Evolutionary conservation across 37 sponge, comb jelly and placozoan species (phyloP).

Genomic region (Cliona cf. orientalis): DNA sequence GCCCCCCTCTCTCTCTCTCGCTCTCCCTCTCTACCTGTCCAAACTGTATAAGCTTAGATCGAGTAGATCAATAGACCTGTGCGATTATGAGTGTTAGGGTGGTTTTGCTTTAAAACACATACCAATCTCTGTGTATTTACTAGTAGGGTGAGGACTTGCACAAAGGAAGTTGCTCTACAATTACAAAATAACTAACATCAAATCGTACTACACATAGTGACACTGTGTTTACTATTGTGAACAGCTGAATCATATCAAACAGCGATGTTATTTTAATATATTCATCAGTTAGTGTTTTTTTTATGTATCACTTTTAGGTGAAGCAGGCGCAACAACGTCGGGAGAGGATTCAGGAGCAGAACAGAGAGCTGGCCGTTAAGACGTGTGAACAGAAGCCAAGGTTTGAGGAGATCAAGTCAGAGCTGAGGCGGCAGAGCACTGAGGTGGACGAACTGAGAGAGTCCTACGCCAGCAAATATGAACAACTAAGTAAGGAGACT

Average conservation of each 20-base stretch:
- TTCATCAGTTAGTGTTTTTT: background rate
- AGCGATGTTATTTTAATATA: background rate
- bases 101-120: no score
- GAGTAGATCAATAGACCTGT: no score
- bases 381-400: constrained; percentile 47
- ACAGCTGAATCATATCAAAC: background rate
- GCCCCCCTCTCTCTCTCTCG: no score
- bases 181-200: background rate
- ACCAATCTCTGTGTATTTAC: no score
- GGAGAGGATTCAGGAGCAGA: constrained; percentile 26
- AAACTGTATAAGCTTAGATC: background rate
- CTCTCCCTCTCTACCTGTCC: background rate
- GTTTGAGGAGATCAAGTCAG: constrained; percentile 12
- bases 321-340: background rate
- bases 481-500: constrained; percentile 46
- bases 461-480: constrained; percentile 23
- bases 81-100: no score
- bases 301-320: constrained; percentile 17
- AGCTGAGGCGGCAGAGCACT: background rate
- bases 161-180: no score
- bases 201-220: background rate
- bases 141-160: no score
- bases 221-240: background rate
- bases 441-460: constrained; percentile 36
- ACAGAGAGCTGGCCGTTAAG: constrained; percentile 24